Evolutionary conservation across 2,797 vertebrate species (phyloP), one percentile per base, ranked within the genome.

Genomic region (Pelochelys cantorii): DNA sequence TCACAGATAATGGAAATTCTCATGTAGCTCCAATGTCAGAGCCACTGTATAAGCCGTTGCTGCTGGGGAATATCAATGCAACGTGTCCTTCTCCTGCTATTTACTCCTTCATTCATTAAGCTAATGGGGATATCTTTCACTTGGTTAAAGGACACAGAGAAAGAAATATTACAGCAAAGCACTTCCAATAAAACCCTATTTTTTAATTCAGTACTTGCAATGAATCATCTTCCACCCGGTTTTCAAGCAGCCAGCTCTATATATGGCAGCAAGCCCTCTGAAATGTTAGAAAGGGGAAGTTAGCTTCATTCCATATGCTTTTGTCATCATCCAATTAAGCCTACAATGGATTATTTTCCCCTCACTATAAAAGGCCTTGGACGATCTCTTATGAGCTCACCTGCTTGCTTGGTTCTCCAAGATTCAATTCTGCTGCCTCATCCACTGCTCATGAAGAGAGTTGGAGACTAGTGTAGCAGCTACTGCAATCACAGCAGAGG

Each of bases 201-300:
- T 29, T 74, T 91, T 87, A 53, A 79, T 78, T 25, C 27, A 84
- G 20, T 85, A 88, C 92, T 89, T 88, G 8, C 27, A 90, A 81
- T 23, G 71, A 81, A 79, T 83, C 17, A 29, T 3, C 10, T 86
- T 62, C 65, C 34, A 75, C 5, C 83, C 0, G 0, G 1, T 3
- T 60, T 15, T 4, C 31, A 60, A 82, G 42, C 53, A 48, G 7
- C 42, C 85, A 75, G 42, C 27, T 75, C 37, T 75, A 48, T 23
- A 75, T 10, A 25, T 42, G 42, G 71, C 22, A 42, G 27, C 37
- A 25, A 27, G 71, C 71, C 13, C 23, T 48, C 37, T 27, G 22
- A 75, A 48, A 2, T 4, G 8, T 42, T 42, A 75, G 37, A 75
- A 75, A 48, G 42, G 23, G 11, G 37, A 12, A 2, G 1, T 12